Evolutionary conservation across 2,797 vertebrate genomes (phyloP).

Genomic region (Centroberyx gerrardi): DNA sequence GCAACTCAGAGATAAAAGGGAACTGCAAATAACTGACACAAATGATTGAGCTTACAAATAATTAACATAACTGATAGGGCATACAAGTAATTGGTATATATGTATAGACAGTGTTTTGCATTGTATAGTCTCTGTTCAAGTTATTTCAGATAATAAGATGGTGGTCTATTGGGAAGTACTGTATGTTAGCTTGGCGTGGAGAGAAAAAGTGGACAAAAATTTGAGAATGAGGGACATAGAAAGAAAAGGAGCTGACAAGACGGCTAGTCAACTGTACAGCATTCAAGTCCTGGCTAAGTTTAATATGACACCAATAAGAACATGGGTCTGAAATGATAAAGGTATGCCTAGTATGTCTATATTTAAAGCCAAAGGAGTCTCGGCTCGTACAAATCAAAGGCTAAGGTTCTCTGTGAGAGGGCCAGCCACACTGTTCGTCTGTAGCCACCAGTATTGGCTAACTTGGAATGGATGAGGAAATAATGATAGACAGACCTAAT

Average conservation of each 20-base stretch:
- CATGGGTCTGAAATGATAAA: conserved; percentile 76
- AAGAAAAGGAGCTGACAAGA: conserved; percentile 23
- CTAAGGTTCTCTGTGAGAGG: conserved; percentile 42
- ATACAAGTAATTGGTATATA: background rate
- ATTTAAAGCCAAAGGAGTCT: conserved; percentile 80
- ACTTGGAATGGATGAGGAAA: conserved; percentile 71
- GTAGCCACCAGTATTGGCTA: conserved; percentile 55
- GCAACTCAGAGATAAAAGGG: background rate
- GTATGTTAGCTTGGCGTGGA: background rate
- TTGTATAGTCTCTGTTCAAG: background rate
- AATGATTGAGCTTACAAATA: background rate
- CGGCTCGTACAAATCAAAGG: conserved; percentile 67
- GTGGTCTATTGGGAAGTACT: background rate
- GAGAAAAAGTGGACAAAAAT: background rate
- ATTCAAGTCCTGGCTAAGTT: conserved; percentile 50
- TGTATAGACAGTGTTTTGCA: background rate
- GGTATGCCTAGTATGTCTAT: conserved; percentile 81
- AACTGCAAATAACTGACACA: background rate
- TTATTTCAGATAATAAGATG: background rate
- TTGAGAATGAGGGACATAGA: background rate
- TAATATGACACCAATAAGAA: conserved; percentile 80
- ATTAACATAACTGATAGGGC: too few relatives aligned
- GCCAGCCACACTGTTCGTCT: conserved; percentile 57
- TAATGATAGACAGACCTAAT: conserved; percentile 79
- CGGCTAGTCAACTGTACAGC: conserved; percentile 18